Evolutionary conservation across 2,797 vertebrate genomes (phyloP), one percentile per base, ranked within the genome.

Genomic region (Sandelia bainsii): DNA sequence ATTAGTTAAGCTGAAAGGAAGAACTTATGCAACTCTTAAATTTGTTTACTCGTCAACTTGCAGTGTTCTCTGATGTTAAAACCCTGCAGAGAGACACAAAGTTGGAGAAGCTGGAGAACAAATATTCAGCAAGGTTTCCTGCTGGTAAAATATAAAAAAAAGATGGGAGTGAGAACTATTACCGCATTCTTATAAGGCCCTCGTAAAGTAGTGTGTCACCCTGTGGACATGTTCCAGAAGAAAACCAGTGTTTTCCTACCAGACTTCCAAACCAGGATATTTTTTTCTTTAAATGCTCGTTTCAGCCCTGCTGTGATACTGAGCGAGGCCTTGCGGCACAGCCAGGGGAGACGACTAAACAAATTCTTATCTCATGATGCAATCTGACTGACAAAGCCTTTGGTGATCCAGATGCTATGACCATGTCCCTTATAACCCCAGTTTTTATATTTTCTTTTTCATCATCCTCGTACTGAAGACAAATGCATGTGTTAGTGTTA

Each of bases 141-240:
- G 72, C 64, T 44, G 32, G 64, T 69, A 76, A 85, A 85, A 77
- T 70, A 66, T 56, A 50, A 37, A 49, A 76, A 77, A 84, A 60
- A 64, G 61, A 62, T 58, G 77, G 72, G 83, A 84, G 84, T 83
- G 88, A 90, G 78, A 91, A 88, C 89, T 85, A 91, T 94, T 91
- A 93, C 90, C 59, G 71, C 90, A 90, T 79, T 82, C 86, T 82
- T 79, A 49, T 90, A 91, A 91, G 92, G 90, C 83, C 75, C 90
- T 88, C 78, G 79, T 93, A 93, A 94, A 94, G 85, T 32, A 70
- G 76, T 91, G 88, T 91, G 93, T 93, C 92, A 94, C 83, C 79
- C 69, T 44, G 81, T 92, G 92, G 93, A 92, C 70, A 27, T 51
- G 69, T 84, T 93, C 92, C 92, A 93, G 78, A 80, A 89, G 81